phyloP scores from a whole-genome alignment of 2,888 invertebrate species.

The Ypsolopha sequella region DNA sequence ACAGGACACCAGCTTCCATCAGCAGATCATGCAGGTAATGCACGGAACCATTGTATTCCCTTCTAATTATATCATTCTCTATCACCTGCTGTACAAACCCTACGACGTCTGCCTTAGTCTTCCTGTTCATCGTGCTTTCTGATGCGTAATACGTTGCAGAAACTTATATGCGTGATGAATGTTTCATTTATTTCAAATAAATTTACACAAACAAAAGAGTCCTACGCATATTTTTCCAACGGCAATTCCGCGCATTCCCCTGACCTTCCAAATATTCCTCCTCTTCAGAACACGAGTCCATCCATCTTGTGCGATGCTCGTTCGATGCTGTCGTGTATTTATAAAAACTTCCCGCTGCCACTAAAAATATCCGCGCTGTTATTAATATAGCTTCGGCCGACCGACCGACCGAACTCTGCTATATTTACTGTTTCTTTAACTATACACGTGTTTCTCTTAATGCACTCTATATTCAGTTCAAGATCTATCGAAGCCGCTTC shows the following conservation, averaged over 20 bases:
- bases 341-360: conserved; percentile 28
- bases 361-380: background rate
- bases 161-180: too few relatives aligned
- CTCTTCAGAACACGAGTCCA: background rate
- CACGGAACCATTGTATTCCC: background rate
- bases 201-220: background rate
- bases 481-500: background rate
- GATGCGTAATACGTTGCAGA: too few relatives aligned
- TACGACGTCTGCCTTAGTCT: too few relatives aligned
- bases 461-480: background rate
- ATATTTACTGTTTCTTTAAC: background rate
- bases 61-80: too few relatives aligned
- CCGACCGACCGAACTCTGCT: background rate
- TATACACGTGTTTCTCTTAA: background rate
- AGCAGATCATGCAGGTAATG: conserved; percentile 76
- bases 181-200: too few relatives aligned
- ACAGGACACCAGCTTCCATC: conserved; percentile 74
- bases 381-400: conserved; percentile 2
- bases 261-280: conserved; percentile 1
- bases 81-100: too few relatives aligned
- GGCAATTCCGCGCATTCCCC: conserved; percentile 1
- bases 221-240: conserved; percentile 5
- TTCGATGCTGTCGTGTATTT: conserved; percentile 22
- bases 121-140: too few relatives aligned
- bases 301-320: background rate